These are phyloP conservation scores for Hemiprocne comata DNA, from an alignment of 2,113 vertebrate genomes.

Conservation along the genomic window DNA sequence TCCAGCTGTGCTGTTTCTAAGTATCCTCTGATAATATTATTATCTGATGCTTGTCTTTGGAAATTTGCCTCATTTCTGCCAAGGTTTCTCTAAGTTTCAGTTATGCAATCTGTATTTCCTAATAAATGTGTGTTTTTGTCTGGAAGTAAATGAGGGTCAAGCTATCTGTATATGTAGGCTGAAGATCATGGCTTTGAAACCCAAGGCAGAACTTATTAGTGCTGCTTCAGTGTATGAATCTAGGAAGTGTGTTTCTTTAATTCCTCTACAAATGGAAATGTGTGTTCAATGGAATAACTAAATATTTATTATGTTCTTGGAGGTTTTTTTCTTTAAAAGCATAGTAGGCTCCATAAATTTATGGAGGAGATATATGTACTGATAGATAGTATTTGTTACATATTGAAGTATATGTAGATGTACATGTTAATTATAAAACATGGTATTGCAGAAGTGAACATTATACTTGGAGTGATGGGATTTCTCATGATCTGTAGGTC, in stretches of 20 bases:
- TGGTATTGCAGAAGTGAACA: not conserved
- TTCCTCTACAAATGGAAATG: not conserved
- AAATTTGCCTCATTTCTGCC: not conserved
- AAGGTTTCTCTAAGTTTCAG: not conserved
- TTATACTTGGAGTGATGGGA: not conserved
- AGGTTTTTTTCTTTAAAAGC: not conserved
- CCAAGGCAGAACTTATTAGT: not conserved
- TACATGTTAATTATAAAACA: not conserved
- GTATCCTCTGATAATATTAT: no score
- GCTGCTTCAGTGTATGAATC: not conserved
- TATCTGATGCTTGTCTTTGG: not conserved
- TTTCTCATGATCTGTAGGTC: not conserved
- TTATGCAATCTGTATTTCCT: not conserved
- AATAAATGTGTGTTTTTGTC: not conserved
- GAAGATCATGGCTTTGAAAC: not conserved
- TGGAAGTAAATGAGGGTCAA: not conserved
- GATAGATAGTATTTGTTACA: not conserved
- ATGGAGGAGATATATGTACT: not conserved
- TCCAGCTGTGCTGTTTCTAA: not conserved
- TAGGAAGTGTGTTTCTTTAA: not conserved
- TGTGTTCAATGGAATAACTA: not conserved
- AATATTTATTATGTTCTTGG: accelerated
- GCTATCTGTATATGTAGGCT: not conserved
- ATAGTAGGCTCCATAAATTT: not conserved
- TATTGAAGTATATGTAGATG: not conserved